Evolutionary conservation across 2,888 invertebrate species (phyloP).

Genomic region (Erebia epiphron): DNA sequence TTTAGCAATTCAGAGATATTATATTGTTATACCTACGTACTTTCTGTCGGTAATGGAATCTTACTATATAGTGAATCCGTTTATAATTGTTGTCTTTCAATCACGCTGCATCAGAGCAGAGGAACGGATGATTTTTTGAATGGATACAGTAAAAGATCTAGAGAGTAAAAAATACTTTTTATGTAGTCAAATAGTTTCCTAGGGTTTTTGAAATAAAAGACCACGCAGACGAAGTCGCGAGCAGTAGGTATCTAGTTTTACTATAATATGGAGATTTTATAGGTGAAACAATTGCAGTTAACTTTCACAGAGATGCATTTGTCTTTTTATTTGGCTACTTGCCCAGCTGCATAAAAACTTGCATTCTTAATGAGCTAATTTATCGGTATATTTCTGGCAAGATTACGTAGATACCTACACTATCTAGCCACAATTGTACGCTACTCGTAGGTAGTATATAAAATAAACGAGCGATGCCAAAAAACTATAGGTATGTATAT

Average conservation of each 20-base stretch:
- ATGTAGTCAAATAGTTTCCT: too few species aligned
- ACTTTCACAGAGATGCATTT: slow-evolving; percentile 1
- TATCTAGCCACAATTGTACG: background rate
- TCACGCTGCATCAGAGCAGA: too few species aligned
- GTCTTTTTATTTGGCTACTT: slow-evolving; percentile 3
- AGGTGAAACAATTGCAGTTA: slow-evolving; percentile 2
- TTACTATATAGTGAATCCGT: too few species aligned
- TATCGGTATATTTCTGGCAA: slow-evolving; percentile 4
- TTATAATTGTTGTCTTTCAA: too few species aligned
- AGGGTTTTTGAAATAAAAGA: too few species aligned
- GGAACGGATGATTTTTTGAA: too few species aligned
- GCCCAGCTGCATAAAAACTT: slow-evolving; percentile 10
- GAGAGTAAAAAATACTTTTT: too few species aligned
- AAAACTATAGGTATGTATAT: too few species aligned
- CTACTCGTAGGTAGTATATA: too few species aligned
- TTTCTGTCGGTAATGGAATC: background rate
- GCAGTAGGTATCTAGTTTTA: background rate
- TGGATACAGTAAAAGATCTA: too few species aligned
- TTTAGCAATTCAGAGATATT: background rate
- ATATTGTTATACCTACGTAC: background rate
- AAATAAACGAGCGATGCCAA: too few species aligned
- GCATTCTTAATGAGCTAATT: background rate
- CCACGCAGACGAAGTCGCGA: too few species aligned
- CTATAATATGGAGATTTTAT: slow-evolving; percentile 3
- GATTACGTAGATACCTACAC: background rate